Percentiles rank a stretch among this genome's conserved stretches.
These are phyloP conservation scores for Caerostris extrusa DNA, from an alignment of 1,140 invertebrate genomes.

Conservation along the genomic window DNA sequence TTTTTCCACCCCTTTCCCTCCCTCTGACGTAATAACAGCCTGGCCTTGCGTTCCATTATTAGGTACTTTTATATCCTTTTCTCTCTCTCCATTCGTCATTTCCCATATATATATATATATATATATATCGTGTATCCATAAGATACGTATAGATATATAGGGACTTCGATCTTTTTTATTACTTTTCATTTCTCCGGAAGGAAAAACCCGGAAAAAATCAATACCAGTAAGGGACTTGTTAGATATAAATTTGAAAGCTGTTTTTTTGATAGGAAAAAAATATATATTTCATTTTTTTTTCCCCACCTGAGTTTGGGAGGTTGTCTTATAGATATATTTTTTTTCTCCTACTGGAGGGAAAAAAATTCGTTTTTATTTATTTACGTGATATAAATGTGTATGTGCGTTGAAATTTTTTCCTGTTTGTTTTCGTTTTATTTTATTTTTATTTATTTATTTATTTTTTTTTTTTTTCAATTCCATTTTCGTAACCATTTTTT, in stretches of 20 bases:
- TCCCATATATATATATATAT: constrained; percentile 7
- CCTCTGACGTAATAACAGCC: constrained; percentile 66
- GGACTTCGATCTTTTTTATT: neutral
- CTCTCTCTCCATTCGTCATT: constrained; percentile 18
- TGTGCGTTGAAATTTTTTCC: neutral
- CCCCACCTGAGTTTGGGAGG: constrained; percentile 8
- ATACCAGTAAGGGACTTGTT: constrained; percentile 68
- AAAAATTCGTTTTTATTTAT: constrained; percentile 53
- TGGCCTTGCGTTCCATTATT: constrained; percentile 54
- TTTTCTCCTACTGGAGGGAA: neutral
- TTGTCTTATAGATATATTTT: constrained; percentile 39
- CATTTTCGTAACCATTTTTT: constrained; percentile 9
- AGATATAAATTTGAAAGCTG: constrained; percentile 76
- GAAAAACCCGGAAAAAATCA: constrained; percentile 51
- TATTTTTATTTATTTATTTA: too few relatives aligned
- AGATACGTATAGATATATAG: constrained; percentile 7
- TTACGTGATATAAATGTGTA: constrained; percentile 53
- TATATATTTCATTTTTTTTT: constrained; percentile 31
- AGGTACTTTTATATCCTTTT: constrained; percentile 71
- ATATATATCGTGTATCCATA: neutral
- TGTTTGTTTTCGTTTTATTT: constrained; percentile 24
- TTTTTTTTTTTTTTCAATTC: constrained; percentile 25
- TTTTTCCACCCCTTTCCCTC: constrained; percentile 44
- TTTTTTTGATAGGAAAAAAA: constrained; percentile 16
- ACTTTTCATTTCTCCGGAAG: constrained; percentile 50